Base-by-base conservation (phyloP, 1,140 invertebrate genomes). In the Saxidomus purpurata region DNA sequence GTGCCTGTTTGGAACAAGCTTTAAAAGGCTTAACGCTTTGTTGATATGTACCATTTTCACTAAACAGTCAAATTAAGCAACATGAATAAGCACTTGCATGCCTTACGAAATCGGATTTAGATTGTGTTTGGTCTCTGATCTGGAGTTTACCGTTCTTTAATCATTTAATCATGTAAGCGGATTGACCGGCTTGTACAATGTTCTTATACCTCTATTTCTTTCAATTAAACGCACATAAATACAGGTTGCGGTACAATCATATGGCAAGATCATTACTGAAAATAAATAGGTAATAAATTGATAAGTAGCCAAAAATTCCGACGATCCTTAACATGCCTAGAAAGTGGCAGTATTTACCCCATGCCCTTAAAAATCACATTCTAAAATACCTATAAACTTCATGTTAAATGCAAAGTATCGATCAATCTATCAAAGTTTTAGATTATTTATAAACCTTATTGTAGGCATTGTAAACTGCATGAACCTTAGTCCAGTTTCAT, bases 401-500 rank as follows among this genome's bases (percentile, higher is more conserved):
- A 22, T 4, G 15, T 59, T 22, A 59, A 59, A 59, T 59, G 52
- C 19, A 59, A 59, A 28, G n/a, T 63, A 63, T 63, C 59, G 59
- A 63, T 28, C 59, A 25, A 11, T 28, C 8, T 63, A n/a, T 63
- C 22, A 63, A 63, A 63, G 9, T 9, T 28, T 63, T 63, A 63
- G 59, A 63, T 63, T 63, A 63, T 63, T 28, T 63, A 63, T 63
- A 63, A 28, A 63, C 59, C 4, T 63, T 63, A 63, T 63, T 63
- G n/a, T 59, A 22, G 59, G 25, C n/a, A 63, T 63, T 28, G 59
- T 28, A 28, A n/a, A 28, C 59, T 63, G 28, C 8, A 28, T n/a
- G 59, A 63, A 28, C 59, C n/a, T 63, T 28, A 15, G 59, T 19
- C 59, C 25, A 63, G 59, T 63, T 63, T 63, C 25, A 6, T 63